Conservation (phyloP, 2,113 vertebrate genomes). For the Aegithalos caudatus region DNA sequence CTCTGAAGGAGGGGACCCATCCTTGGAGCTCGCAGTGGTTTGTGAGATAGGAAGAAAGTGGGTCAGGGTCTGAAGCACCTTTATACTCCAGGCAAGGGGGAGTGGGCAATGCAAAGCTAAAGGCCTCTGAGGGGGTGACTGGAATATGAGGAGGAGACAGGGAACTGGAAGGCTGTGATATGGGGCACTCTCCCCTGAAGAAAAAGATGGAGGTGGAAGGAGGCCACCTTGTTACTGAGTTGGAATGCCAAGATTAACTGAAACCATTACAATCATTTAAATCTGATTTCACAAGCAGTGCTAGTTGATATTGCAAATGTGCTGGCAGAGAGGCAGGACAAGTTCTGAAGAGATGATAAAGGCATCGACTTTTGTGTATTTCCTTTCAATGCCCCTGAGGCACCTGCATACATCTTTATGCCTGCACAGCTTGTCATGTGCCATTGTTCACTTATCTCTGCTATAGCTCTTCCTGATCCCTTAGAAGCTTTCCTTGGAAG, state of each 20-base stretch:
- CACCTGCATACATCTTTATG: neutral
- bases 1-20: neutral
- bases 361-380: neutral
- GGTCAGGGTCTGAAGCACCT: neutral
- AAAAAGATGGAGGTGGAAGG: neutral
- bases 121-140: neutral
- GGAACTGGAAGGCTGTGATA: neutral
- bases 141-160: neutral
- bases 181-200: neutral
- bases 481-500: neutral
- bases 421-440: slow-evolving; percentile 35
- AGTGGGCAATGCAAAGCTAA: neutral
- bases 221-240: neutral
- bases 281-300: neutral
- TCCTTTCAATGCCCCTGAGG: neutral
- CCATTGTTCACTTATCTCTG: slow-evolving; percentile 41
- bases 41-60: neutral
- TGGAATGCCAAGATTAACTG: neutral
- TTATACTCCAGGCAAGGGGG: neutral
- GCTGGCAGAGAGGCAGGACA: neutral
- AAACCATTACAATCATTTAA: neutral
- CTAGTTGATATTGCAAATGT: neutral
- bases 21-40: neutral
- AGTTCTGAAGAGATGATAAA: slow-evolving; percentile 4
- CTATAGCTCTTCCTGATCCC: slow-evolving; percentile 29